These are phyloP conservation scores for Leptinotarsa tumamoca DNA, from an alignment of 2,888 invertebrate species.

Conservation along the genomic window DNA sequence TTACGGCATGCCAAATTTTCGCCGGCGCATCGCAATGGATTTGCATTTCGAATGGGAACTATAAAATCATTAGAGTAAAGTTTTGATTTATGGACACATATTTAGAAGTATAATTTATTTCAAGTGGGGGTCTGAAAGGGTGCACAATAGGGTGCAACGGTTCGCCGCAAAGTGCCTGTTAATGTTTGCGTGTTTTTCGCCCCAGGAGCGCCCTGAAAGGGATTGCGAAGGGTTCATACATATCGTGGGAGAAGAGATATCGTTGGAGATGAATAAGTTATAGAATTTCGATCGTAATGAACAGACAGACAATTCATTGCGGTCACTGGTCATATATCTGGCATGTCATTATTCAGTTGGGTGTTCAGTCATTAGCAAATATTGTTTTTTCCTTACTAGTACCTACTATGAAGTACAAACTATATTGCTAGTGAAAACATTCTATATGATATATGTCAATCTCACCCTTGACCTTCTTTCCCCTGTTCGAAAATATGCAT, in stretches of 20 bases:
- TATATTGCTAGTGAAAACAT: too few relatives aligned
- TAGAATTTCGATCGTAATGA: too few relatives aligned
- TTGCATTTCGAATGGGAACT: slow-evolving; percentile 48
- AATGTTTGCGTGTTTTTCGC: slow-evolving; percentile 34
- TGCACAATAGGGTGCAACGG: slow-evolving; percentile 48
- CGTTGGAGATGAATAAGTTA: too few relatives aligned
- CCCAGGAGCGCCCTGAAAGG: slow-evolving; percentile 24
- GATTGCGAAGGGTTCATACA: neutral
- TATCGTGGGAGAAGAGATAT: neutral
- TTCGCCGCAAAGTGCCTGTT: slow-evolving; percentile 45
- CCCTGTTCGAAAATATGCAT: too few relatives aligned
- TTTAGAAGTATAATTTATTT: slow-evolving; percentile 47
- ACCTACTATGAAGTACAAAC: too few relatives aligned
- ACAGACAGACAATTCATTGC: too few relatives aligned
- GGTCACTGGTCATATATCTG: too few relatives aligned
- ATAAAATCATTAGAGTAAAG: slow-evolving; percentile 46
- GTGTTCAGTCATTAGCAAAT: too few relatives aligned
- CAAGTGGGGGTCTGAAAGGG: slow-evolving; percentile 45
- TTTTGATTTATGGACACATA: slow-evolving; percentile 47
- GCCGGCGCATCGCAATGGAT: slow-evolving; percentile 39
- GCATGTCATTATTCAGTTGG: too few relatives aligned
- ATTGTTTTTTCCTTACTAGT: too few relatives aligned
- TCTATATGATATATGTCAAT: too few relatives aligned
- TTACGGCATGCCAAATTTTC: slow-evolving; percentile 48
- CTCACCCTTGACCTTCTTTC: too few relatives aligned